Percentiles rank a stretch among this genome's conserved stretches.
Conservation (phyloP, 2,888 invertebrate genomes). For the Acleris cristana region DNA sequence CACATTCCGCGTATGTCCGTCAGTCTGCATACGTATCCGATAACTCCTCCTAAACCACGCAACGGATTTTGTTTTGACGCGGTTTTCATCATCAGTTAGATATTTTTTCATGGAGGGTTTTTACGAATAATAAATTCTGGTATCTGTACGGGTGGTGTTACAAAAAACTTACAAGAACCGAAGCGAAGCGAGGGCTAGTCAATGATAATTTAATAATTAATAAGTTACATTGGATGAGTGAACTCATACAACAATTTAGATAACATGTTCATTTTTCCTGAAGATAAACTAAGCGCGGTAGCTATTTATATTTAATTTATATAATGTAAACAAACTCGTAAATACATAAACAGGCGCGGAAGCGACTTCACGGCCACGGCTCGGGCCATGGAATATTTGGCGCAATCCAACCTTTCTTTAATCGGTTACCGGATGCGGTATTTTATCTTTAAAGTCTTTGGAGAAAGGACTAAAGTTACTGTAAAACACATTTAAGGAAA, state of each 20-base stretch:
- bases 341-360: slow-evolving; percentile 26
- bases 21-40: no score
- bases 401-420: slow-evolving; percentile 24
- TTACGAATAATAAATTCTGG: no score
- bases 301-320: slow-evolving; percentile 11
- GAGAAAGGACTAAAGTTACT: not conserved
- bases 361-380: slow-evolving; percentile 27
- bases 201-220: no score
- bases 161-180: no score
- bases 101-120: no score
- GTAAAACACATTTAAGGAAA: not conserved
- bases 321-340: slow-evolving; percentile 15
- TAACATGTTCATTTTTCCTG: slow-evolving; percentile 3
- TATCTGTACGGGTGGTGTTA: no score
- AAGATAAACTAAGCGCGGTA: slow-evolving; percentile 4
- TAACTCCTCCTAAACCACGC: not conserved
- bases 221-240: not conserved
- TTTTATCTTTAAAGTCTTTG: not conserved
- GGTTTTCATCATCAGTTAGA: no score
- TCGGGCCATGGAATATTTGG: slow-evolving; percentile 33
- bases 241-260: not conserved
- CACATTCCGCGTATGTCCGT: not conserved
- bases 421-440: not conserved
- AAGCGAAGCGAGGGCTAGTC: no score
- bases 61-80: not conserved